Base-by-base conservation (phyloP, 2,113 vertebrate species). In the Isurus oxyrinchus region DNA sequence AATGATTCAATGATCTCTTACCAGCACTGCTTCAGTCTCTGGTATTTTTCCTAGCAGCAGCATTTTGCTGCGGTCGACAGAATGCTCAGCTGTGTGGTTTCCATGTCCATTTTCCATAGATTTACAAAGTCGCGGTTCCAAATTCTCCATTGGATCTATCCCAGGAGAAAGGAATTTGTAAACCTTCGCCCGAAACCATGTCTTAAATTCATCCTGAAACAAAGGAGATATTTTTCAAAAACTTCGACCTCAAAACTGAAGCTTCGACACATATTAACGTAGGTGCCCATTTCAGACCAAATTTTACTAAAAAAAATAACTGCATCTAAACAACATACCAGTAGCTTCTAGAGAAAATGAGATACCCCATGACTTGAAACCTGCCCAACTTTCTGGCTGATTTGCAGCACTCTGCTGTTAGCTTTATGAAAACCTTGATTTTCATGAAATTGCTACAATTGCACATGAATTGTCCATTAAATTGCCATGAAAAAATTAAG, bases 141-240 rank as follows among this genome's bases (percentile, higher is more conserved):
- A 98, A 97, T 97, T 98, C 97, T 98, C 98, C 97, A 98, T 98
- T 95, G 98, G 98, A 97, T 87, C 97, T 96, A 97, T 98, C 97
- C 98, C 99, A 61, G 98, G 97, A 97, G 98, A 98, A 97, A 98
- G 97, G 97, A 98, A 98, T 97, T 98, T 44, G 91, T 98, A 98
- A 97, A 99, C 98, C 97, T 98, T 99, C 97, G 99, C 99, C 97
- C 98, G 98, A 98, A 99, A 99, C 99, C 99, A 99, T 96, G 97
- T 98, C 96, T 97, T 98, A 97, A 99, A 99, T 97, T 99, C 99
- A 97, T 99, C 99, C 99, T 99, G 95, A 23, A 3, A 91, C 97
- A n/a, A 97, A 40, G 96, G 61, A 57, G 94, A 96, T 44, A 25
- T 67, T 95, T 49, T 66, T 49, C 63, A 44, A 94, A 91, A 57